Conservation (phyloP, 2,797 vertebrate genomes). For the Gouania willdenowi region DNA sequence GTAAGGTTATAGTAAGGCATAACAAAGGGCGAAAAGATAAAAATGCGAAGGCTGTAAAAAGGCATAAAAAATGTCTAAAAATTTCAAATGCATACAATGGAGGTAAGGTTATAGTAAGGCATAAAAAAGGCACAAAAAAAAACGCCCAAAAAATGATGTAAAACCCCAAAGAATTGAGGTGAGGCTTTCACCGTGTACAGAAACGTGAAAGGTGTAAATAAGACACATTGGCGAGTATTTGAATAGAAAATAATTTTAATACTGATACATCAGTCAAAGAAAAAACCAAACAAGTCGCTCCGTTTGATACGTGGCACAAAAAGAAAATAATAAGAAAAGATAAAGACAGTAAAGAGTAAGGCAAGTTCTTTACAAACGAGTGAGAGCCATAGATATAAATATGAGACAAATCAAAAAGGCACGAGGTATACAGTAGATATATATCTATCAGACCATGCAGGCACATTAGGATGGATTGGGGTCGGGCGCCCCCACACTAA, state of each 20-base stretch:
- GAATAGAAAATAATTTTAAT: constrained; percentile 63
- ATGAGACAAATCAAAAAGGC: constrained; percentile 70
- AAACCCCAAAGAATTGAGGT: too few species aligned
- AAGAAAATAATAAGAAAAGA: constrained; percentile 69
- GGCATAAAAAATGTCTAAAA: too few species aligned
- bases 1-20: too few species aligned
- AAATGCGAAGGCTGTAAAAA: too few species aligned
- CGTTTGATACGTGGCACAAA: constrained; percentile 55
- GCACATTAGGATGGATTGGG: constrained; percentile 65
- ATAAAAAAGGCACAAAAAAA: too few species aligned
- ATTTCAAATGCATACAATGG: too few species aligned
- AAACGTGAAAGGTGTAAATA: too few species aligned
- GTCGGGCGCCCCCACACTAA: constrained; percentile 45
- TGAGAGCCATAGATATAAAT: constrained; percentile 58
- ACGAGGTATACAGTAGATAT: constrained; percentile 60
- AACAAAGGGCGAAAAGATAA: too few species aligned
- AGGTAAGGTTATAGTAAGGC: too few species aligned
- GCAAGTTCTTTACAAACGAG: constrained; percentile 65
- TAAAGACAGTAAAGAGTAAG: constrained; percentile 66
- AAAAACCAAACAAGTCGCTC: constrained; percentile 63
- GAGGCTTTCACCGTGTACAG: too few species aligned
- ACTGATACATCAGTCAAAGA: constrained; percentile 64
- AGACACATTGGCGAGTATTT: too few species aligned
- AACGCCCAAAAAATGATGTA: too few species aligned
- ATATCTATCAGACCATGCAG: constrained; percentile 63